phyloP scores from a whole-genome alignment of 1,140 invertebrate species.

The Drosophila tsacasi region DNA sequence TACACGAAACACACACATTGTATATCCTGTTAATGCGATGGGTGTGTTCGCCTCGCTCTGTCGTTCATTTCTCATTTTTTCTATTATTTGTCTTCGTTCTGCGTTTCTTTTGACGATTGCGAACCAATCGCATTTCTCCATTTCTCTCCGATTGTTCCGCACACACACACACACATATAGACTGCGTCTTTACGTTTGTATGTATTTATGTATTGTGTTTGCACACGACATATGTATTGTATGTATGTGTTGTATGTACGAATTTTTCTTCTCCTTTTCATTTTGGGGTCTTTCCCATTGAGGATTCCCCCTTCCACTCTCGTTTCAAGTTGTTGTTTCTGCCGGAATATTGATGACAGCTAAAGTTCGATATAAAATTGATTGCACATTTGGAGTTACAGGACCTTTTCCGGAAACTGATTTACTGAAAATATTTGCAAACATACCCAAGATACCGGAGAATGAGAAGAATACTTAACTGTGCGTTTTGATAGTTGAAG shows the following conservation, averaged over 20 bases:
- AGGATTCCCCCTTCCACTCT: constrained; percentile 3
- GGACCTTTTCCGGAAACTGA: background rate
- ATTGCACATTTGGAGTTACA: constrained; percentile 22
- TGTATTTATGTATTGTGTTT: constrained; percentile 41
- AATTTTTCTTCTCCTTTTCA: constrained; percentile 29
- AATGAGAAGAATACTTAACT: background rate
- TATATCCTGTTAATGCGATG: constrained; percentile 37
- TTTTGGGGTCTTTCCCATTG: constrained; percentile 37
- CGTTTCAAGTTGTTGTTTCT: constrained; percentile 18
- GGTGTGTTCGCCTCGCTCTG: constrained; percentile 37
- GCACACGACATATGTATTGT: constrained; percentile 27
- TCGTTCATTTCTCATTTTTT: constrained; percentile 51
- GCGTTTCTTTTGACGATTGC: constrained; percentile 55
- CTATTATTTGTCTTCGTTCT: constrained; percentile 59
- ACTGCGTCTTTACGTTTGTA: constrained; percentile 9
- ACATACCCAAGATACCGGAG: background rate
- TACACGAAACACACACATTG: constrained; percentile 5
- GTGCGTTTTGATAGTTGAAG: background rate
- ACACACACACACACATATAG: constrained; percentile 9
- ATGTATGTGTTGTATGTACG: constrained; percentile 32
- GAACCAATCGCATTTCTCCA: constrained; percentile 53
- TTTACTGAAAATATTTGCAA: background rate
- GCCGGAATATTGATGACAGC: constrained; percentile 50
- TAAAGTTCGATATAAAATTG: constrained; percentile 41
- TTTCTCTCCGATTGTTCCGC: constrained; percentile 41